Conservation (phyloP, 2,113 vertebrate species). For the Brienomyrus longianalis region DNA sequence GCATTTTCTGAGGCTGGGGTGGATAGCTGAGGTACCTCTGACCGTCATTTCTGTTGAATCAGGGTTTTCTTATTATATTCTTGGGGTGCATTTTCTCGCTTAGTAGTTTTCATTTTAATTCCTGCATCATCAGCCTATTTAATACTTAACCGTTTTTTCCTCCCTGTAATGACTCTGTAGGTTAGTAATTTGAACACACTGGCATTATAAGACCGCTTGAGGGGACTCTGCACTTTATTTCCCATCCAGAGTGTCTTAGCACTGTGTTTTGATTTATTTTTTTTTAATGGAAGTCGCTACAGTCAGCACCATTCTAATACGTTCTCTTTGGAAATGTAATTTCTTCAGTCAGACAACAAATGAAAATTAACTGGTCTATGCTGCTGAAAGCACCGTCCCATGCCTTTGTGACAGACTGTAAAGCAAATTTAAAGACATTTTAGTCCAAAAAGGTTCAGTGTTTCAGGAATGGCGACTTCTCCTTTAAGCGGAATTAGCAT, state of each 20-base stretch:
- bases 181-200: constrained; percentile 37
- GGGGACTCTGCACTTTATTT: not conserved
- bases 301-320: not conserved
- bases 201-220: constrained; percentile 43
- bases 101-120: constrained; percentile 27
- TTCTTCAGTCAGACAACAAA: not conserved
- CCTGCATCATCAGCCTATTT: constrained; percentile 40
- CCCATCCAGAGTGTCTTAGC: not conserved
- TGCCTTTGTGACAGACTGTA: not conserved
- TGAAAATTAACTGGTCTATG: not conserved
- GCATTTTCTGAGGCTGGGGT: constrained; percentile 35
- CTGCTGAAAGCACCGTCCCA: not conserved
- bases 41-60: not conserved
- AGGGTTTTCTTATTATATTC: not conserved
- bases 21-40: not conserved
- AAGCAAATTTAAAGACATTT: not conserved
- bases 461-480: not conserved
- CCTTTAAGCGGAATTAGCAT: not conserved
- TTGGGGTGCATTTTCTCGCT: not conserved
- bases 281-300: not conserved
- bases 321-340: not conserved
- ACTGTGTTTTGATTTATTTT: not conserved
- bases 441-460: not conserved
- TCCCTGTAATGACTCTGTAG: constrained; percentile 48
- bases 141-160: constrained; percentile 52